These are phyloP conservation scores for Geopemphigus sp. DNA, from an alignment of 1,140 invertebrate species.

Conservation along the genomic window DNA sequence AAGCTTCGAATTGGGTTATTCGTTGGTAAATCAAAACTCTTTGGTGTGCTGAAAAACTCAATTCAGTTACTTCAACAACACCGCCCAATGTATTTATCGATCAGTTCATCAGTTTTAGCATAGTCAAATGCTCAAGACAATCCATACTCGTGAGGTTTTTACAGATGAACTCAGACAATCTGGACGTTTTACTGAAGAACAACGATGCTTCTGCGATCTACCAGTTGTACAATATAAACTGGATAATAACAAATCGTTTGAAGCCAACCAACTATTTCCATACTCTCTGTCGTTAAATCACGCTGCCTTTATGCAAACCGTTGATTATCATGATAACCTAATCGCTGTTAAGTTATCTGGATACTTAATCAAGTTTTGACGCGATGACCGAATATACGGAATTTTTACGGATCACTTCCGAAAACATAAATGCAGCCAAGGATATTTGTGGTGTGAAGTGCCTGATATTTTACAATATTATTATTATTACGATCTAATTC, in stretches of 20 bases:
- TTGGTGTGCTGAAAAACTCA: conserved; percentile 98
- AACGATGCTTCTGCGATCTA: conserved; percentile 90
- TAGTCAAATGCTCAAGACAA: conserved; percentile 97
- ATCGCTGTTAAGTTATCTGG: conserved; percentile 90
- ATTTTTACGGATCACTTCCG: conserved; percentile 79
- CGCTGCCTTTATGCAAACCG: conserved; percentile 93
- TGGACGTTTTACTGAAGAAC: conserved; percentile 89
- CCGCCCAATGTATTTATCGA: conserved; percentile 99
- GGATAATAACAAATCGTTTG: conserved; percentile 93
- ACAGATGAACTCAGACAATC: conserved; percentile 95
- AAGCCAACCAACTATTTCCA: conserved; percentile 98
- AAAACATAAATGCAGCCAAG: conserved; percentile 68
- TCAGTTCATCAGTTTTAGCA: conserved; percentile 95
- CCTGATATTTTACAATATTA: conserved; percentile 91
- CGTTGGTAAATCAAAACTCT: conserved; percentile 97
- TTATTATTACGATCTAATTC: conserved; percentile 95
- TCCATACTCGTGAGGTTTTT: conserved; percentile 95
- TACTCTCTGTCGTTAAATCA: conserved; percentile 90
- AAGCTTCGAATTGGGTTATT: conserved; percentile 95
- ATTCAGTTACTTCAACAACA: conserved; percentile 99
- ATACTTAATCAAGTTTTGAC: conserved; percentile 91
- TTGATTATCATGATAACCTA: conserved; percentile 97
- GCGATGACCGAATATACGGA: conserved; percentile 81
- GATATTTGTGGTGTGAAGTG: conserved; percentile 76
- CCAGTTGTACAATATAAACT: conserved; percentile 97